Evolutionary conservation across 2,888 invertebrate genomes (phyloP).

Genomic region (Syritta pipiens): DNA sequence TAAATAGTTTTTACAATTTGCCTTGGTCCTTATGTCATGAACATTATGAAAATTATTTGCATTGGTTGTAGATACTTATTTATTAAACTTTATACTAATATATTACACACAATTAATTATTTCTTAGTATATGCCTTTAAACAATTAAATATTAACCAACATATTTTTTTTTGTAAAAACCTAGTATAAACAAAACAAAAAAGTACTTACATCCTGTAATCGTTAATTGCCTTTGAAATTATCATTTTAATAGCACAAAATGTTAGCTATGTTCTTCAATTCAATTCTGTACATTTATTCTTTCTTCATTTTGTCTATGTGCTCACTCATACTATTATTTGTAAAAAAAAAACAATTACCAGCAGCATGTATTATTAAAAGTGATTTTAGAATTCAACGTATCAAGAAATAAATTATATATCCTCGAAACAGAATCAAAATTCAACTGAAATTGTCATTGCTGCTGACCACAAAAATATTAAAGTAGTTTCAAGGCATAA

Average conservation of each 20-base stretch:
- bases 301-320: too few species aligned
- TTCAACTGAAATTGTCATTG: neutral
- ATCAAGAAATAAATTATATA: too few species aligned
- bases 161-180: neutral
- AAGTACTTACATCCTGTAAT: slow-evolving; percentile 91
- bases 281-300: neutral
- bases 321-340: too few species aligned
- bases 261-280: slow-evolving; percentile 1
- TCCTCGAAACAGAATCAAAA: neutral
- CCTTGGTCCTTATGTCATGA: too few species aligned
- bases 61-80: too few species aligned
- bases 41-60: too few species aligned
- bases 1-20: too few species aligned
- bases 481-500: slow-evolving; percentile 21
- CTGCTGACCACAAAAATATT: slow-evolving; percentile 4
- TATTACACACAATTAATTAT: too few species aligned
- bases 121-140: neutral
- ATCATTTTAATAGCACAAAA: slow-evolving; percentile 76
- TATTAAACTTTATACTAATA: too few species aligned
- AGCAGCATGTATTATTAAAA: too few species aligned
- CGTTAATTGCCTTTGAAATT: slow-evolving; percentile 94
- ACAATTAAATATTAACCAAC: neutral
- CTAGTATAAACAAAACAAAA: slow-evolving; percentile 5
- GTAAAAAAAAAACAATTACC: too few species aligned
- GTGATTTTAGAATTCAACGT: too few species aligned